phyloP scores from a whole-genome alignment of 2,888 invertebrate genomes.

The Coenonympha arcania region DNA sequence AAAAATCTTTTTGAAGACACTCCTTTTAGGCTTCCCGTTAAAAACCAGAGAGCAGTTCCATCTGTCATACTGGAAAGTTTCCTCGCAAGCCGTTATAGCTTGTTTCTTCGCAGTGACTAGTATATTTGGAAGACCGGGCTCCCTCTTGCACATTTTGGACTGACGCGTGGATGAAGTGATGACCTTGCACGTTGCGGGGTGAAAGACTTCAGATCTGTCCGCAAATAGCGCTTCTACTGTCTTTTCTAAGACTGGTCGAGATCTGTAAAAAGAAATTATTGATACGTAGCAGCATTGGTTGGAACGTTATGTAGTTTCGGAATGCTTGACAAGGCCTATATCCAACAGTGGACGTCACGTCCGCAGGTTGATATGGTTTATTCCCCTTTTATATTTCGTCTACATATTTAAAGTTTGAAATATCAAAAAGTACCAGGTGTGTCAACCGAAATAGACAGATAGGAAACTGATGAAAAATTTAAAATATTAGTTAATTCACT shows the following conservation, averaged over 20 bases:
- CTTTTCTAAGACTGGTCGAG: conserved; percentile 57
- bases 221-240: conserved; percentile 57
- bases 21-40: conserved; percentile 65
- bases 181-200: conserved; percentile 74
- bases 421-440: too few relatives aligned
- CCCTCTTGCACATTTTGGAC: conserved; percentile 76
- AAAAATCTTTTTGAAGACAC: conserved; percentile 76
- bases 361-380: too few relatives aligned
- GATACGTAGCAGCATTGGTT: not conserved
- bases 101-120: conserved; percentile 74
- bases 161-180: conserved; percentile 75
- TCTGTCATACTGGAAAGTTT: conserved; percentile 78
- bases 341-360: too few relatives aligned
- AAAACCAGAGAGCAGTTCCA: conserved; percentile 80
- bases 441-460: too few relatives aligned
- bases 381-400: too few relatives aligned
- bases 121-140: conserved; percentile 69
- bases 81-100: conserved; percentile 76
- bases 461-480: too few relatives aligned
- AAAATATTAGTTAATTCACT: conserved; percentile 29
- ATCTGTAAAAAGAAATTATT: conserved; percentile 41
- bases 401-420: too few relatives aligned
- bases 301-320: too few relatives aligned
- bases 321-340: too few relatives aligned
- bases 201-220: conserved; percentile 46